These are phyloP conservation scores for Saccostrea cuccullata DNA, from an alignment of 1,140 invertebrate species.

Conservation along the genomic window DNA sequence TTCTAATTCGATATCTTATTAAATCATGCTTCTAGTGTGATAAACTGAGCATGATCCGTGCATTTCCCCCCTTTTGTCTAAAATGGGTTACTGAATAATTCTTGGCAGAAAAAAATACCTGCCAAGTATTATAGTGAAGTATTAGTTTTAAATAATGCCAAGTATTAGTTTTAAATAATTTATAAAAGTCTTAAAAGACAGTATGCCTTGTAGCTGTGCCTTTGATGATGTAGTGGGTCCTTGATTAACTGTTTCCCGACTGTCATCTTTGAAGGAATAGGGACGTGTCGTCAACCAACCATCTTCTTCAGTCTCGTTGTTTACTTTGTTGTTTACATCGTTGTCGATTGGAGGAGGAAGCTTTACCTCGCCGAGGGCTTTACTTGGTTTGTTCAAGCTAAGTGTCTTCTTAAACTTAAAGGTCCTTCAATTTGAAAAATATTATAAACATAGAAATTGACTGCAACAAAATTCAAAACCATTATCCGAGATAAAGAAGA, in stretches of 20 bases:
- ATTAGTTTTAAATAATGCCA: not conserved
- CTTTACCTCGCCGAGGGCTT: not conserved
- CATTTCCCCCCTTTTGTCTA: no score
- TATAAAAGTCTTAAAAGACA: not conserved
- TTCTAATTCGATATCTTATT: no score
- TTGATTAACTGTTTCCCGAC: not conserved
- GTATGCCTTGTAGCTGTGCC: not conserved
- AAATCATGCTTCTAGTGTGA: no score
- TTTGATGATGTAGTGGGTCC: not conserved
- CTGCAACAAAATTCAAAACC: no score
- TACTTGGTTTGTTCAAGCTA: constrained; percentile 9
- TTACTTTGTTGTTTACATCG: not conserved
- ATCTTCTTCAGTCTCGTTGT: constrained; percentile 14
- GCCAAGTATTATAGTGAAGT: no score
- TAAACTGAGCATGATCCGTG: no score
- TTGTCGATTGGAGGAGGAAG: not conserved
- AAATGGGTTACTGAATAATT: no score
- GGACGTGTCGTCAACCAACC: constrained; percentile 40
- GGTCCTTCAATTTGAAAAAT: not conserved
- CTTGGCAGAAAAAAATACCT: no score
- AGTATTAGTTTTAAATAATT: not conserved
- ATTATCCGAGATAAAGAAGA: no score
- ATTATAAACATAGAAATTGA: not conserved
- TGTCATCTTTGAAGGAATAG: not conserved
- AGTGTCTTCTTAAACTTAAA: constrained; percentile 29